Percentiles rank a stretch among this genome's conserved stretches.
Conservation (phyloP, 2,888 invertebrate genomes). For the Spilosoma lubricipeda region DNA sequence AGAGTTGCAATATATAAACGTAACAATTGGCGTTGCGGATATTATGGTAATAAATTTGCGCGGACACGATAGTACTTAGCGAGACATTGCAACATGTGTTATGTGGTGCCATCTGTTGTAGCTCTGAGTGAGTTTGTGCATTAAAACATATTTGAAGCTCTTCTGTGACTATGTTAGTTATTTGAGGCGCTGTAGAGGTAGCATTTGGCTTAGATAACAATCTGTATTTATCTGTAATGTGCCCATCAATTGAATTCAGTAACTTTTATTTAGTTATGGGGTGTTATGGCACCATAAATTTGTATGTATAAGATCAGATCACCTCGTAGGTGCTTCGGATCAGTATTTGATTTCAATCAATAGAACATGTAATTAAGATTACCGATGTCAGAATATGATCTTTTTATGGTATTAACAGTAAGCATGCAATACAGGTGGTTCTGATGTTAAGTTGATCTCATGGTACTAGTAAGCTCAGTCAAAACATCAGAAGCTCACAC, state of each 20-base stretch:
- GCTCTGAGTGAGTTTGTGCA: neutral
- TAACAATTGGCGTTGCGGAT: no score
- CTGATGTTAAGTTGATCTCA: no score
- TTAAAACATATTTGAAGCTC: neutral
- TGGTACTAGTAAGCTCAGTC: no score
- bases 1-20: no score
- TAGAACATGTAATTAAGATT: neutral
- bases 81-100: neutral
- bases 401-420: neutral
- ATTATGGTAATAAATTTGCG: no score
- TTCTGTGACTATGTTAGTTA: neutral
- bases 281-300: neutral
- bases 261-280: neutral
- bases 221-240: neutral
- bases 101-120: neutral
- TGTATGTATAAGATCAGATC: neutral
- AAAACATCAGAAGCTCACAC: no score
- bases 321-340: no score
- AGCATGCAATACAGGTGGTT: neutral
- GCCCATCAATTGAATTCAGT: neutral
- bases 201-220: neutral
- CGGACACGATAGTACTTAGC: no score
- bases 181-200: neutral
- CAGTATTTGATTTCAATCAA: neutral
- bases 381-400: neutral